Base-by-base conservation (phyloP, 1,140 invertebrate species). In the Lanistes nyassanus region DNA sequence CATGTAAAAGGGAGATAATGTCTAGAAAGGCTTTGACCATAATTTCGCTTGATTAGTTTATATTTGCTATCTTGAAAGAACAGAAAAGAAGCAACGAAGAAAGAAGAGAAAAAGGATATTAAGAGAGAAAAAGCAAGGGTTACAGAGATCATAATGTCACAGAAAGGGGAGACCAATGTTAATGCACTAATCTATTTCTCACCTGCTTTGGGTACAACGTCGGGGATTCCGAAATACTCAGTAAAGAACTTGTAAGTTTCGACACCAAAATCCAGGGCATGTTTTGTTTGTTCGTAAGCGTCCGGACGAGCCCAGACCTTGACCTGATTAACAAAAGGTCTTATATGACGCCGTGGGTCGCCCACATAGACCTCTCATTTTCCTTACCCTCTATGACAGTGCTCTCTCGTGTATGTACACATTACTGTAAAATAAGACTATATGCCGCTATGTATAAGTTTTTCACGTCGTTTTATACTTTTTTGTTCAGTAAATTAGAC, bases 171-270 rank as follows among this genome's bases (percentile, higher is more conserved):
- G 26, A 34, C 31, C 9, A 3, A 6, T 2, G 58, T 26, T 51
- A 3, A 55, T 69, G n/a, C 6, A 23, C 26, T 51, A 21, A n/a
- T 65, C 31, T 75, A 39, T 47, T 58, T 37, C 79, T 68, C 66
- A 88, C 87, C 87, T 76, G 86, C 78, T 81, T 88, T 88, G 7
- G 83, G 81, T 0, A 88, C 83, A 23, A 85, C 78, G 42, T 88
- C 86, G 4, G 79, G 74, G 16, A 83, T 85, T 21, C 79, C 79
- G 76, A 89, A 89, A 69, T 87, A 89, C 19, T 87, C 82, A 2
- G 82, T 80, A 71, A 87, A 89, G 74, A 84, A 89, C 5, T 77
- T 56, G 76, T 87, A 88, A 3, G 80, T 77, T 26, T 84, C 67
- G 29, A 72, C 75, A 0, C 80, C 80, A 53, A 87, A 83, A 0